Evolutionary conservation across 2,888 invertebrate genomes (phyloP).

Genomic region (Andrena haemorrhoa): DNA sequence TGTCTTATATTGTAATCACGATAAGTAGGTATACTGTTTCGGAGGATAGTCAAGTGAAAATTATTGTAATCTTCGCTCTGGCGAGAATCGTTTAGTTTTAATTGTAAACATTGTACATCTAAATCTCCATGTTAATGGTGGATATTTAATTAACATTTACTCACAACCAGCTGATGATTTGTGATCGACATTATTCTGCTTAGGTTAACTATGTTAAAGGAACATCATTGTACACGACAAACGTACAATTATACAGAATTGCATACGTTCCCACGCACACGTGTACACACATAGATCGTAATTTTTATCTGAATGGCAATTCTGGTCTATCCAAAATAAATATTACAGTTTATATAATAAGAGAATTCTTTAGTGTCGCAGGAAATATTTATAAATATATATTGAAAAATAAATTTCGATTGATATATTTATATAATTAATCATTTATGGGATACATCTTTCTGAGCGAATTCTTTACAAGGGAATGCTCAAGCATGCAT

Average conservation of each 20-base stretch:
- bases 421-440: conserved; percentile 1
- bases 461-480: conserved; percentile 1
- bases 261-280: neutral
- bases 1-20: neutral
- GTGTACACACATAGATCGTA: conserved; percentile 19
- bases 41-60: neutral
- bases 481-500: too few relatives aligned
- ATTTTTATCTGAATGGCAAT: conserved; percentile 4
- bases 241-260: conserved; percentile 32
- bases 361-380: neutral
- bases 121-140: conserved; percentile 48
- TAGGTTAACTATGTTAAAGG: conserved; percentile 62
- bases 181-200: conserved; percentile 71
- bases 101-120: conserved; percentile 56
- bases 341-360: too few relatives aligned
- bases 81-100: conserved; percentile 53
- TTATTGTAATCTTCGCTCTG: conserved; percentile 16
- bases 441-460: neutral
- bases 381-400: neutral
- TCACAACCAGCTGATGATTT: conserved; percentile 83
- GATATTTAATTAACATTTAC: conserved; percentile 77
- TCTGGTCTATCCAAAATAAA: too few relatives aligned
- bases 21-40: neutral
- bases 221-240: conserved; percentile 55
- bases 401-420: neutral